Evolutionary conservation across 1,140 invertebrate species (phyloP), one percentile per base, ranked within the genome.

Genomic region (Tribolium madens): DNA sequence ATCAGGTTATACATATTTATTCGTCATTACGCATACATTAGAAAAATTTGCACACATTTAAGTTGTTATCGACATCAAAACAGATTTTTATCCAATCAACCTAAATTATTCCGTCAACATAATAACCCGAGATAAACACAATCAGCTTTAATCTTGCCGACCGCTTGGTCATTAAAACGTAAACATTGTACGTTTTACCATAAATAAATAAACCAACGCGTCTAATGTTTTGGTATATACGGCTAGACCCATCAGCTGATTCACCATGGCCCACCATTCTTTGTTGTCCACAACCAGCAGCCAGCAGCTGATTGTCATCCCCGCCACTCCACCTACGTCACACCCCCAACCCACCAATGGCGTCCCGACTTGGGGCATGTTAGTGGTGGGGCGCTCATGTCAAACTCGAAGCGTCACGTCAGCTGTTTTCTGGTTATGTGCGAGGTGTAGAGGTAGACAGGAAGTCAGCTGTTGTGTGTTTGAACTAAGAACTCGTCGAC

Each of bases 261-360:
- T 42, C 36, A 9, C 36, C 2, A 9, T 4, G 2, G n/a, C n/a
- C 36, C 36, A n/a, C 36, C 36, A 42, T 42, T 50, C 48, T 50
- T 50, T 50, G 48, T 50, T 17, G 48, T 50, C 13, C 14, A 18
- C 48, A 14, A 47, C n/a, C 48, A n/a, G n/a, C n/a, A 26, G 6
- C 21, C 21, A 57, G 52, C 52, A 57, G 52, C 52, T 57, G 52
- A 57, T 21, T 21, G 15, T 36, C 26, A 33, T 69, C 64, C n/a
- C 64, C 64, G 5, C 36, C 36, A 69, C 26, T 12, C 70, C 15
- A 31, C 21, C 0, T 3, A 71, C 70, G 82, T 81, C 76, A 83
- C 81, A 6, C 76, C 75, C 15, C 83, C 79, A 60, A 73, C 78
- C 2, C 83, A 81, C 50, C 84, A 85, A 9, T 84, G 84, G 10